Base-by-base conservation (phyloP, 2,888 invertebrate species). In the Boloria euphrosyne region DNA sequence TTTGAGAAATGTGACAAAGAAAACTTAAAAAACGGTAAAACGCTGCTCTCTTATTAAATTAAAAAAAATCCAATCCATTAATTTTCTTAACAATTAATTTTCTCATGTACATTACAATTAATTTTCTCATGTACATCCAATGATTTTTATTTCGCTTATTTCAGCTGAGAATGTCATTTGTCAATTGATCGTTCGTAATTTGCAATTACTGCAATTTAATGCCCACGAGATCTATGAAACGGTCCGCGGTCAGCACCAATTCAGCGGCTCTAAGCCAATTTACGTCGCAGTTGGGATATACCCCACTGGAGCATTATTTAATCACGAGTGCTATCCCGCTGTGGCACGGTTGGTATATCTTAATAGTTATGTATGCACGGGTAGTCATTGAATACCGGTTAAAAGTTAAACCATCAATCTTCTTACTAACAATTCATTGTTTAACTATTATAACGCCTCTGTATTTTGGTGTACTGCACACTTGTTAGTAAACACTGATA, bases 221-320 rank as follows among this genome's bases (percentile, higher is more conserved):
- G 97, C 97, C 0, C 97, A 97, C 78, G 97, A 97, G 86, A 94
- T 97, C 47, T 95, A 94, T 74, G 96, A 96, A 78, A 95, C 95
- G 0, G 78, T 94, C 7, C 86, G 93, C 1, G 92, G 91, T 0
- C 79, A 84, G 2, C 92, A 93, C 65, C 93, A 93, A 75, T 93
- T 87, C 76, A 88, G 83, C 31, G 93, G 92, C 0, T 92, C 94
- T 22, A 94, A 93, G 76, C 85, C 93, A 0, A 78, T 92, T 2
- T 94, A 95, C 76, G 89, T 95, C 16, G 95, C 95, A 0, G 95
- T 96, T 2, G 96, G 95, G 0, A 89, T 97, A 44, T 97, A 96
- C 79, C 94, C 95, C 0, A 95, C 95, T 0, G 96, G 95, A 0
- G 95, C 96, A 0, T 93, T 96, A 53, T 96, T 97, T 81, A 97